Evolutionary conservation across 2,113 vertebrate species (phyloP).

Genomic region (Casuarius casuarius): DNA sequence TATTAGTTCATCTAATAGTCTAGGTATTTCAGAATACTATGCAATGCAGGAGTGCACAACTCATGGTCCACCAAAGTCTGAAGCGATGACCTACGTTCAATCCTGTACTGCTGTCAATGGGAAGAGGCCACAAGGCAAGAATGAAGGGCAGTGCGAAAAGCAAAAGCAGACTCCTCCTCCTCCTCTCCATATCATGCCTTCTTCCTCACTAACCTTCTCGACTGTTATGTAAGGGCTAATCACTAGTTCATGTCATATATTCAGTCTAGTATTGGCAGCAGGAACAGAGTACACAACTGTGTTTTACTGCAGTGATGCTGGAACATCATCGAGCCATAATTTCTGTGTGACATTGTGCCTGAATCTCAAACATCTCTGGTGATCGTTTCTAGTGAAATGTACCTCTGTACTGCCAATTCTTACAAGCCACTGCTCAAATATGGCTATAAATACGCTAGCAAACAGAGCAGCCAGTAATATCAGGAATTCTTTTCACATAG

Average conservation of each 20-base stretch:
- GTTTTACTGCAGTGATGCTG: constrained; percentile 5
- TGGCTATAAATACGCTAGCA: neutral
- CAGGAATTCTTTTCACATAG: neutral
- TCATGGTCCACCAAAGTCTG: neutral
- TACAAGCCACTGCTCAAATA: neutral
- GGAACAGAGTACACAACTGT: neutral
- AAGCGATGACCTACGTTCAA: neutral
- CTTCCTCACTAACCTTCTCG: neutral
- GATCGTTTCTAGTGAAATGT: neutral
- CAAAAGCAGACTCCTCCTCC: neutral
- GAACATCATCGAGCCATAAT: neutral
- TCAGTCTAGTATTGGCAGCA: neutral
- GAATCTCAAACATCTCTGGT: neutral
- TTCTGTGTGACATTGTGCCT: neutral
- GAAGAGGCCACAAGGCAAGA: neutral
- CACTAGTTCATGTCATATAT: neutral
- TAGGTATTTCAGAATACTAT: neutral
- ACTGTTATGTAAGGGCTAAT: constrained; percentile 2
- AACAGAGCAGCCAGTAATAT: neutral
- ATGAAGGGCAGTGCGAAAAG: neutral
- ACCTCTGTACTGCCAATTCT: neutral
- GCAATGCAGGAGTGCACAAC: neutral
- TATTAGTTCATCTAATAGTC: neutral
- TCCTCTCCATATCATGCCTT: neutral
- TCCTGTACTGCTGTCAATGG: neutral